phyloP scores from a whole-genome alignment of 2,888 invertebrate species.

The Platycnemis pennipes region DNA sequence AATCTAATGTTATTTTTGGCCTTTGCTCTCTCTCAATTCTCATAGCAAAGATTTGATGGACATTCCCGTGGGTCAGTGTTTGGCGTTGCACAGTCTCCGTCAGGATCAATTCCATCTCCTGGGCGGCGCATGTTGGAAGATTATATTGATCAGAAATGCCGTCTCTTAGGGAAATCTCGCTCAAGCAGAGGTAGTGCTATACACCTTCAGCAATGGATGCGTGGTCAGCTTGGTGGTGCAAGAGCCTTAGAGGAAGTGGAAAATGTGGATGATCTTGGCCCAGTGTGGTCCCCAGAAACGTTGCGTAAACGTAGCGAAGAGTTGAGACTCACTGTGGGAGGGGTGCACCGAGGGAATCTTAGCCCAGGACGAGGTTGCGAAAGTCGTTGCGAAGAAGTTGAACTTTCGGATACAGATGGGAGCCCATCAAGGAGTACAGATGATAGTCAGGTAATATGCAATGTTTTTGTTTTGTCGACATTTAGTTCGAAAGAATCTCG shows the following conservation, averaged over 20 bases:
- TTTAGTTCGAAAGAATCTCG: background rate
- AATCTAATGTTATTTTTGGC: background rate
- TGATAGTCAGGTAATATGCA: slow-evolving; percentile 86
- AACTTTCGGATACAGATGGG: slow-evolving; percentile 73
- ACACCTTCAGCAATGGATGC: slow-evolving; percentile 91
- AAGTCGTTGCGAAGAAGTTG: slow-evolving; percentile 75
- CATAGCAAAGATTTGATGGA: slow-evolving; percentile 50
- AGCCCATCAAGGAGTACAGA: slow-evolving; percentile 80
- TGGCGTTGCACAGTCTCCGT: slow-evolving; percentile 14
- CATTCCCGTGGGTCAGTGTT: slow-evolving; percentile 26
- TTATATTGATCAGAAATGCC: slow-evolving; percentile 84
- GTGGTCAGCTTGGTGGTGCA: slow-evolving; percentile 84
- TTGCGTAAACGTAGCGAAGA: slow-evolving; percentile 86
- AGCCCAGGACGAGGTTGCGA: slow-evolving; percentile 72
- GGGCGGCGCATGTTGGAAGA: slow-evolving; percentile 79
- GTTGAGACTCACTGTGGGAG: slow-evolving; percentile 76
- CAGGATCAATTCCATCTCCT: slow-evolving; percentile 60
- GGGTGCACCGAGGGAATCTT: slow-evolving; percentile 76
- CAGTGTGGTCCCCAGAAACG: slow-evolving; percentile 86
- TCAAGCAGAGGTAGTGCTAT: slow-evolving; percentile 86
- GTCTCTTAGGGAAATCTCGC: slow-evolving; percentile 83
- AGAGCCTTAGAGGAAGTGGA: slow-evolving; percentile 50
- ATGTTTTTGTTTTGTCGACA: slow-evolving; percentile 40
- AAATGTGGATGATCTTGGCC: slow-evolving; percentile 59
- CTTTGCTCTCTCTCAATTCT: background rate